Evolutionary conservation across 2,113 vertebrate genomes (phyloP), one percentile per base, ranked within the genome.

Genomic region (Atlantisia rogersi): DNA sequence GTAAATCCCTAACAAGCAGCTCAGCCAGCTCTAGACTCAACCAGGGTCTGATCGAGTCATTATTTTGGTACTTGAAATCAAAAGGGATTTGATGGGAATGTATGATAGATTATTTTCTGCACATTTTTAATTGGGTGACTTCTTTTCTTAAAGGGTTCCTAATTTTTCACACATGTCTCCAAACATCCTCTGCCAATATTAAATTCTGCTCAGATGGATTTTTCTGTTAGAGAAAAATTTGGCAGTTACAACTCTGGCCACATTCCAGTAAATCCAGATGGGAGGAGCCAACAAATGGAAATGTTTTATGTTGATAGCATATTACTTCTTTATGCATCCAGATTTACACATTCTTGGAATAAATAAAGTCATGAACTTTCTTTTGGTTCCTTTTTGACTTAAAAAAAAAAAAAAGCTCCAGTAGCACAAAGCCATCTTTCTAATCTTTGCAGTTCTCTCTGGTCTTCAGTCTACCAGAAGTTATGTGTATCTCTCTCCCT

Each of bases 151-250:
- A 97, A 95, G 95, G 42, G 52, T 52, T 80, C 15, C 35, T 97
- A 94, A 96, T 96, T 95, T 97, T 94, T 96, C 95, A 94, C 94
- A 96, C 95, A 96, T 96, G 96, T 94, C 91, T 92, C 92, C 65
- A 94, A 52, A 89, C 31, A 63, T 85, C 40, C 63, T 94, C 87
- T 96, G 96, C 95, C 95, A 96, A 95, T 82, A 94, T n/a, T 94
- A 94, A 84, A 96, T 94, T 89, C 89, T 95, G 88, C 81, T 96
- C 94, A 96, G 92, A 96, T 96, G 96, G 92, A 91, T 96, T 97
- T 97, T 96, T 96, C 83, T 91, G 46, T 77, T 84, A 80, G 55
- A 91, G 70, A 95, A 93, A 82, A 94, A 90, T 80, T 87, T 97
- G 95, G 95, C 95, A 94, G 96, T 69, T 92, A 46, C 26, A 82